Base-by-base conservation (phyloP, 2,113 vertebrate species). In the Vombatus ursinus region DNA sequence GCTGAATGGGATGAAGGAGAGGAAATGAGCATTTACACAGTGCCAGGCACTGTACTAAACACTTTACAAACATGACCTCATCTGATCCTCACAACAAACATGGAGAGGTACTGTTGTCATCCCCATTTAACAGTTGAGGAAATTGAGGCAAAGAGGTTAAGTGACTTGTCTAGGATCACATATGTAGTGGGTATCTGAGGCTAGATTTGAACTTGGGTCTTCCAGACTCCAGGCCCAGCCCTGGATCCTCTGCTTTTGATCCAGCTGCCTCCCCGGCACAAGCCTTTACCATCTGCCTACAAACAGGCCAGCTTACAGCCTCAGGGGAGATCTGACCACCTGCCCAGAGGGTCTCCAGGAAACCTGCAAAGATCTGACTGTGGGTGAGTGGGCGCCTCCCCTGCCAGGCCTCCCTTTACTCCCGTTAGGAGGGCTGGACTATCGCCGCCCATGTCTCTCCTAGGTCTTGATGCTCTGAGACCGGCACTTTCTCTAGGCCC, bases 31-130 rank as follows among this genome's bases (percentile, higher is more conserved):
- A 28, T 3, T 57, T 0, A 28, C 3, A 28, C 26, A 9, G 26
- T 3, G 11, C 28, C 12, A 37, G 26, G 3, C 9, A 2, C 57
- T 3, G 26, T 0, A 9, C 11, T 6, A 6, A 16, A 68, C 3
- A 10, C 28, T 61, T 31, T 28, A 12, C 28, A 61, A 14, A 16
- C 28, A 6, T 0, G 31, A 6, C 12, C 57, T 37, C 57, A 12
- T 31, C 1, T 10, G 28, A 61, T 9, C 57, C 57, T 31, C 57
- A 14, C 28, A 14, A 68, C 61, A 37, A 37, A 12, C 61, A 31
- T 5, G 16, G 14, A 12, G 3, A 22, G n/a, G n/a, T 37, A 37
- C 14, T 68, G n/a, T 19, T 19, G 2, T 44, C 7, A 22, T n/a
- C 68, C 68, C 68, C 37, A 84, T 44, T 84, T 84, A 44, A 84